Percentiles rank a stretch among this genome's conserved stretches.
These are phyloP conservation scores for Pantherophis vulpinus DNA, from an alignment of 2,797 vertebrate genomes.

Conservation along the genomic window DNA sequence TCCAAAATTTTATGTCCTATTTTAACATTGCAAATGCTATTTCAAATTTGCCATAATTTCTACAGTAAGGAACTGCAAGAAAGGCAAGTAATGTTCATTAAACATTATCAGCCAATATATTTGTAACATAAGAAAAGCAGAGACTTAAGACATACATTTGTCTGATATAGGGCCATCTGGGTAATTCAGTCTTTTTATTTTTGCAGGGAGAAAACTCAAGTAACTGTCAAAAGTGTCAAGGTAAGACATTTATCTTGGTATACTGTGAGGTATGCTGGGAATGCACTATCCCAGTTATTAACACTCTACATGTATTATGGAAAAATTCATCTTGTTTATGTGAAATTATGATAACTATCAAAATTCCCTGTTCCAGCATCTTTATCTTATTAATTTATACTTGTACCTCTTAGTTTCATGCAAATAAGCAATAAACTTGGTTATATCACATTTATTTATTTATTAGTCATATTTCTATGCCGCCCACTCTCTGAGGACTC, in stretches of 20 bases:
- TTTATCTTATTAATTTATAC: not conserved
- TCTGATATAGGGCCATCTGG: slow-evolving; percentile 34
- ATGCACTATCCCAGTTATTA: not conserved
- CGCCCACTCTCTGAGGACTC: too few species aligned
- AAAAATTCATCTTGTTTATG: not conserved
- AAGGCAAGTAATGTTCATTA: not conserved
- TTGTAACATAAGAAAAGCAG: not conserved
- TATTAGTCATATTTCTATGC: too few species aligned
- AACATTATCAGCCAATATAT: not conserved
- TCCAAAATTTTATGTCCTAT: not conserved
- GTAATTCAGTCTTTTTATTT: not conserved
- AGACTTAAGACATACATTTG: not conserved
- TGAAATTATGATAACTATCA: not conserved
- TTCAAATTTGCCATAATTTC: not conserved
- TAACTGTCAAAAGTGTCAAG: slow-evolving; percentile 29
- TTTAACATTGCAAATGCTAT: not conserved
- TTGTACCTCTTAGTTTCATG: not conserved
- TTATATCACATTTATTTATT: not conserved
- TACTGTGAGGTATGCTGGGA: too few species aligned
- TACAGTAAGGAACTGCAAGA: not conserved
- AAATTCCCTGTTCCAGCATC: not conserved
- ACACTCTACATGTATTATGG: too few species aligned
- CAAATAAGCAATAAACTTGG: not conserved
- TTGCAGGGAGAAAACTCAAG: slow-evolving; percentile 27
- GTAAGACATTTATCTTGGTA: not conserved